A percentile compares a stretch with the other conserved stretches of the same genome.
These are phyloP conservation scores for Ascaphus truei DNA, from an alignment of 2,113 vertebrate species.

Conservation along the genomic window DNA sequence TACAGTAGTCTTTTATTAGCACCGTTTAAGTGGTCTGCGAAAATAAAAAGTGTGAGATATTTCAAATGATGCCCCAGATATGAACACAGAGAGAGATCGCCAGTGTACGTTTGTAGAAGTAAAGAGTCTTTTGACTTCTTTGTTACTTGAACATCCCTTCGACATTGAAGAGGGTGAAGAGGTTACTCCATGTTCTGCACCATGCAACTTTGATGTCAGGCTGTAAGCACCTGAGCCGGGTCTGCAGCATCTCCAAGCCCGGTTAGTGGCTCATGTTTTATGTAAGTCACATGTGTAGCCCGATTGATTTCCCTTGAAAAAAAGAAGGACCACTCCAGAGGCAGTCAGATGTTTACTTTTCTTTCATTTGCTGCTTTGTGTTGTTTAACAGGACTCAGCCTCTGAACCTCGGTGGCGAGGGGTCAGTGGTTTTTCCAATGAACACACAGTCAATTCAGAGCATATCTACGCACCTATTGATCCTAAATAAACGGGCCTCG, in stretches of 20 bases:
- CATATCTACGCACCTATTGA: neutral
- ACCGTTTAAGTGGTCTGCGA: too few relatives aligned
- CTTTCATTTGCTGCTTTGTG: conserved; percentile 9
- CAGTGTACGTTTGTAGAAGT: too few relatives aligned
- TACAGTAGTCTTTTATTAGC: too few relatives aligned
- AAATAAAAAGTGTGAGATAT: too few relatives aligned
- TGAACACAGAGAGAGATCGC: too few relatives aligned
- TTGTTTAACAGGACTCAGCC: neutral
- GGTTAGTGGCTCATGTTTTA: conserved; percentile 44
- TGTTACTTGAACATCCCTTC: too few relatives aligned
- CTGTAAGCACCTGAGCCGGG: neutral
- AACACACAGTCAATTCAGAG: neutral
- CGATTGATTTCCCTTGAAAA: conserved; percentile 43
- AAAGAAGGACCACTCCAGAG: conserved; percentile 3
- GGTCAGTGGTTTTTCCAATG: neutral
- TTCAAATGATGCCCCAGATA: too few relatives aligned
- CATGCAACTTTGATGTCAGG: neutral
- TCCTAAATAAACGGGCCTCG: neutral
- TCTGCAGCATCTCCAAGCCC: neutral
- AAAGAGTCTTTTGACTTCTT: too few relatives aligned
- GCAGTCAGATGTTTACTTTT: conserved; percentile 20
- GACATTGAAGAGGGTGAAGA: too few relatives aligned
- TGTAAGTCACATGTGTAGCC: conserved; percentile 37
- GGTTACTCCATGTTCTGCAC: too few relatives aligned
- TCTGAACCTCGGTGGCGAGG: neutral